Evolutionary conservation across 2,113 vertebrate genomes (phyloP), one percentile per base, ranked within the genome.

Genomic region (Oncorhynchus keta): DNA sequence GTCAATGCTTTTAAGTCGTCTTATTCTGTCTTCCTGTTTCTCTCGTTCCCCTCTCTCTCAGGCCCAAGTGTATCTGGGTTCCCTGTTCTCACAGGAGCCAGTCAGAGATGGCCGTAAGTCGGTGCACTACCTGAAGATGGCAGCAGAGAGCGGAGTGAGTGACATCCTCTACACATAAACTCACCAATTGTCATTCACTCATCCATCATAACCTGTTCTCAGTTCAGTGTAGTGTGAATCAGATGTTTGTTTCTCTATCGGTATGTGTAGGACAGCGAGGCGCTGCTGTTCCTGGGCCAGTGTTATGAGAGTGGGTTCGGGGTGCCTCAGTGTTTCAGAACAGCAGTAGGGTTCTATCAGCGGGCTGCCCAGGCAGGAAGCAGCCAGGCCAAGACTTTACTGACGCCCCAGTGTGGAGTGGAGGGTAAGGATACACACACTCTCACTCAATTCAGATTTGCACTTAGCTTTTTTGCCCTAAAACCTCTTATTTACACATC

Each of bases 21-120:
- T 14, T 26, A 4, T 11, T 65, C 18, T 70, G 13, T 24, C 3
- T 16, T 24, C 16, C 16, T 67, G 13, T 68, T 26, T 77, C 5
- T 3, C 59, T 1, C n/a, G 2, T 62, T 72, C 26, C 16, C 2
- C 7, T 72, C 48, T 18, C 12, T 4, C 66, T 70, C 78, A 99
- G 97, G 97, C 97, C 64, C 97, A 98, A 87, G 87, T 96, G 73
- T 97, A 94, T 73, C 94, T 99, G 4, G 96, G 96, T 2, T 95
- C 95, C 0, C 81, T 97, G 61, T 95, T 94, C 76, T 90, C 94
- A 77, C 95, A 87, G 84, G 92, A 92, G 61, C 83, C 92, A 0
- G 76, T 92, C 28, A 85, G 88, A 73, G 89, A 95, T 8, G 86
- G 90, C 3, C 78, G 79, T 74, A 94, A 79, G 82, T 94, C 94